Conservation (phyloP, 2,113 vertebrate species). For the Sinocyclocheilus maitianheensis region DNA sequence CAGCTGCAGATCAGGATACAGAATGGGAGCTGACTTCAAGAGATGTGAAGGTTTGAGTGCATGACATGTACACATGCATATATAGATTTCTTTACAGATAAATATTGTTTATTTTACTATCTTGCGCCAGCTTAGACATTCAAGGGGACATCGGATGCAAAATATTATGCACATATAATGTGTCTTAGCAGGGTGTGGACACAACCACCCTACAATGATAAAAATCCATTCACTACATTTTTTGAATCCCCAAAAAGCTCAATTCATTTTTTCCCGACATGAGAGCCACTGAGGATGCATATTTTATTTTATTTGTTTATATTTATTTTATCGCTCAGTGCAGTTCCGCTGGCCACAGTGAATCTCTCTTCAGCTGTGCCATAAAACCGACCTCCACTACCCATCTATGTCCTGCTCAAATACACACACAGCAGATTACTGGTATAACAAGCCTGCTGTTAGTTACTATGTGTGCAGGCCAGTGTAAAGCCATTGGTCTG, state of each 20-base stretch:
- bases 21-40: constrained; percentile 75
- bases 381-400: neutral
- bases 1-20: constrained; percentile 79
- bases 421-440: constrained; percentile 2
- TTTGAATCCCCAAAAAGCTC: no score
- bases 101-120: neutral
- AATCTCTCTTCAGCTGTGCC: neutral
- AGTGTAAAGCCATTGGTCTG: constrained; percentile 11
- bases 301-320: no score
- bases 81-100: neutral
- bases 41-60: constrained; percentile 76
- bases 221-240: no score
- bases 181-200: no score
- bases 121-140: neutral
- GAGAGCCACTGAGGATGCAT: no score
- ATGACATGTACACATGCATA: constrained; percentile 19
- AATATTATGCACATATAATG: no score
- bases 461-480: neutral
- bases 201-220: no score
- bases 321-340: neutral
- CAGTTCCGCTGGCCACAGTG: neutral
- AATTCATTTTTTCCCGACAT: no score
- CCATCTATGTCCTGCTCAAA: neutral
- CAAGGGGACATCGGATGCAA: no score
- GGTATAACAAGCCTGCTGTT: neutral